Base-by-base conservation (phyloP, 2,113 vertebrate genomes). In the Prochilodus magdalenae region DNA sequence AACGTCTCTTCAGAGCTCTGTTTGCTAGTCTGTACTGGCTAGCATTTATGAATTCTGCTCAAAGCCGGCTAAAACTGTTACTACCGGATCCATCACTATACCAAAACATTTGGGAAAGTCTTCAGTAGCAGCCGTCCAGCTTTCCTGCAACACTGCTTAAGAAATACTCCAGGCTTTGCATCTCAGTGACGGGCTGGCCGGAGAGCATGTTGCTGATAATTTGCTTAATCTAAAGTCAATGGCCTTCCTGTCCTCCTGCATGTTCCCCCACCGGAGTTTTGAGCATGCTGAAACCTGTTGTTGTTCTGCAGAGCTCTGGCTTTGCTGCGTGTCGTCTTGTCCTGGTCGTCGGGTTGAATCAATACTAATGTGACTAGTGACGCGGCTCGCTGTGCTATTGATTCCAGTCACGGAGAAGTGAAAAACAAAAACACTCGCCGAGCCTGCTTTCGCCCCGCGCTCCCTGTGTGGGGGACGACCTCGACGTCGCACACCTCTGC, bases 201-300 rank as follows among this genome's bases (percentile, higher is more conserved):
- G 59, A 77, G 76, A 49, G 71, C 44, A 49, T 49, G 71, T 47
- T 73, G 78, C 62, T 65, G 44, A 82, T 87, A 78, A 87, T 87
- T 85, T 76, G 75, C 76, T 86, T 86, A 86, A 87, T 86, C 79
- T 85, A 84, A 86, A 87, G 80, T 75, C 83, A 86, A 86, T 86
- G 80, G 79, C 79, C 70, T 81, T 33, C 30, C 66, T 62, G 60
- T 44, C 36, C 40, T 36, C 44, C 27, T 70, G 60, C 60, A 72
- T 71, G 59, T 40, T 51, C 49, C 24, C 40, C 44, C 44, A 62
- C 73, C 66, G 40, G 36, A 53, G 3, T 29, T 62, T 69, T 27
- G 57, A 55, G 51, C 82, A 79, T 67, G 82, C 74, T 83, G 63
- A 66, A 79, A 73, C 79, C 79, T 80, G 79, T 80, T 73, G 77